Percentiles rank a stretch among this genome's conserved stretches.
Evolutionary conservation across 2,888 invertebrate genomes (phyloP).

Genomic region (Lordiphosa fenestrarum): DNA sequence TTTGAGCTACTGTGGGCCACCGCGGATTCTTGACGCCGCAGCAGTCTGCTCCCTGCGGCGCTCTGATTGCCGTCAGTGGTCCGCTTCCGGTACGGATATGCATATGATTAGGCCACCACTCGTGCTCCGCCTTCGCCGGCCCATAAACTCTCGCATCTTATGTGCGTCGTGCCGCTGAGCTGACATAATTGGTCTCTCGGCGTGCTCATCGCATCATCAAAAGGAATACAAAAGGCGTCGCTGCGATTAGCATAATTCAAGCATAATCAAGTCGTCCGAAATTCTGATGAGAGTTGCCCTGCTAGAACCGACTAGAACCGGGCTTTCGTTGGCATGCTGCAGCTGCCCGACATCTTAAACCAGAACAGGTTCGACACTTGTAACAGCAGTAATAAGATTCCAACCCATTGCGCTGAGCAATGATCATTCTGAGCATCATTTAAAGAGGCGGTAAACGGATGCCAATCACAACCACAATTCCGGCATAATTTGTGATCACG

Average conservation of each 20-base stretch:
- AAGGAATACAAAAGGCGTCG: conserved; percentile 27
- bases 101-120: conserved; percentile 34
- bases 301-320: conserved; percentile 40
- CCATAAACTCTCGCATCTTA: conserved; percentile 47
- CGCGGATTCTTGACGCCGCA: conserved; percentile 12
- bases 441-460: neutral
- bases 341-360: conserved; percentile 3
- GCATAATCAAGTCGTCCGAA: conserved; percentile 48
- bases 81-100: conserved; percentile 37
- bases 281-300: conserved; percentile 27
- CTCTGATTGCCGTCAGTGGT: conserved; percentile 12
- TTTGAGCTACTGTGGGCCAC: conserved; percentile 45
- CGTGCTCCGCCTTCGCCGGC: conserved; percentile 17
- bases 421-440: neutral
- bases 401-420: neutral
- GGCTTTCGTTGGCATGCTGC: neutral
- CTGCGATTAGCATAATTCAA: conserved; percentile 42
- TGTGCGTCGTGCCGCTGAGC: conserved; percentile 38
- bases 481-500: conserved; percentile 20
- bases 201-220: conserved; percentile 23
- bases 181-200: conserved; percentile 49
- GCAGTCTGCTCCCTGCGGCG: conserved; percentile 15
- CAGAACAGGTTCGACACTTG: conserved; percentile 3
- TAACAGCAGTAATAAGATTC: conserved; percentile 3
- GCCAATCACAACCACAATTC: conserved; percentile 17